These are phyloP conservation scores for Brotula barbata DNA, from an alignment of 2,797 vertebrate species.

Conservation along the genomic window DNA sequence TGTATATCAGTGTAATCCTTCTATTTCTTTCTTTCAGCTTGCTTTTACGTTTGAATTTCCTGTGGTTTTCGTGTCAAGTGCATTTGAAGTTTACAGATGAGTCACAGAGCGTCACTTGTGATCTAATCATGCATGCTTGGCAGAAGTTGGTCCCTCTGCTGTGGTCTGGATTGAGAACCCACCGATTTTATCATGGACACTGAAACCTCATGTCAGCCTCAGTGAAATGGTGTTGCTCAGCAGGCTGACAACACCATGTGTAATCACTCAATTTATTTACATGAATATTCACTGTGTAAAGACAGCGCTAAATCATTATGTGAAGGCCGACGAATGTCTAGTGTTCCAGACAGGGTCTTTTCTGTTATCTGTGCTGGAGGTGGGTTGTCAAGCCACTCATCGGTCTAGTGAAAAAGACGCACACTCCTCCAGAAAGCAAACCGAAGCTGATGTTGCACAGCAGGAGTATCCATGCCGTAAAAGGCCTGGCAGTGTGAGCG, in stretches of 20 bases:
- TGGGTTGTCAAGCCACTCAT: constrained; percentile 40
- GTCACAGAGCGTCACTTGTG: constrained; percentile 56
- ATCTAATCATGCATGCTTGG: constrained; percentile 65
- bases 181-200: constrained; percentile 63
- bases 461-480: constrained; percentile 67
- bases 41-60: constrained; percentile 45
- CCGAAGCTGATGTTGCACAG: constrained; percentile 60
- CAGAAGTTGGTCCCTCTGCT: constrained; percentile 57
- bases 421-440: constrained; percentile 49
- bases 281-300: constrained; percentile 36
- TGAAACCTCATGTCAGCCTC: constrained; percentile 57
- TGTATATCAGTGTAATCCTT: constrained; percentile 4
- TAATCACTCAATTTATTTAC: constrained; percentile 52
- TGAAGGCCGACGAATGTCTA: constrained; percentile 30
- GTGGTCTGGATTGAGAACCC: constrained; percentile 65
- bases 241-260: constrained; percentile 51
- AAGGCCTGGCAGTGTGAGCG: constrained; percentile 66
- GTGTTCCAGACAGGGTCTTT: constrained; percentile 30
- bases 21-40: constrained; percentile 28
- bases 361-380: constrained; percentile 37
- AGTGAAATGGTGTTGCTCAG: constrained; percentile 40
- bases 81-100: constrained; percentile 65
- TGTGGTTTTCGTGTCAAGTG: constrained; percentile 64
- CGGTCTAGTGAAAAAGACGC: constrained; percentile 33
- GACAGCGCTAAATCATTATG: constrained; percentile 39